A percentile compares a stretch with the other conserved stretches of the same genome.
phyloP scores from a whole-genome alignment of 2,888 invertebrate species.

The Cosmia pyralina region DNA sequence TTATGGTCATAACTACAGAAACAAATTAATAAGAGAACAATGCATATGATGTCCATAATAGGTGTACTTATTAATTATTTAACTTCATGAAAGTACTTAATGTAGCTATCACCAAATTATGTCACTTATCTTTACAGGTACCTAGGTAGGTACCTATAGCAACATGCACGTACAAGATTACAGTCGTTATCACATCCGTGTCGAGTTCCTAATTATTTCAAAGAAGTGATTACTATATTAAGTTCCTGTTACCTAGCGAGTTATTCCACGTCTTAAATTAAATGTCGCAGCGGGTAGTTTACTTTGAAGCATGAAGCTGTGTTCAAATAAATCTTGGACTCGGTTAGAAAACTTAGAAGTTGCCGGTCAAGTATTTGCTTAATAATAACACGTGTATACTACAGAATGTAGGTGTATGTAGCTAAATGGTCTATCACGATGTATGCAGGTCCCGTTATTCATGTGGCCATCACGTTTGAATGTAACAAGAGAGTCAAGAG shows the following conservation, averaged over 20 bases:
- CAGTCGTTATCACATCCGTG: conserved; percentile 36
- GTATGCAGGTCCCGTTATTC: conserved; percentile 33
- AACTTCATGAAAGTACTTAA: conserved; percentile 12
- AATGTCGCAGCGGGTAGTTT: not conserved
- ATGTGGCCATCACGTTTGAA: conserved; percentile 10
- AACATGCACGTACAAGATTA: conserved; percentile 27
- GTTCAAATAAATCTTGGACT: not conserved
- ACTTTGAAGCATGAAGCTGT: not conserved
- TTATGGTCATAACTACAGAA: not conserved
- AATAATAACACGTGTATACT: too few relatives aligned
- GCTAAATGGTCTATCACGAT: conserved; percentile 4
- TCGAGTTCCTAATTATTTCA: conserved; percentile 9
- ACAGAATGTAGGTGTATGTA: conserved; percentile 1
- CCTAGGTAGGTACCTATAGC: conserved; percentile 4
- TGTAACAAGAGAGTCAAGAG: not conserved
- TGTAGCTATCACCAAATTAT: conserved; percentile 5
- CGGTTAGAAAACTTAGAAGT: not conserved
- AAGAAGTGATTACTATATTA: conserved; percentile 9
- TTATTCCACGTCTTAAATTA: not conserved
- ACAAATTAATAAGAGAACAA: not conserved
- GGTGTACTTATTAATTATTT: not conserved
- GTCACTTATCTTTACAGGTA: conserved; percentile 17
- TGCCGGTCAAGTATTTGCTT: too few relatives aligned
- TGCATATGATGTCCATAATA: not conserved
- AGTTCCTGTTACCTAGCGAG: not conserved